Evolutionary conservation across 2,888 invertebrate species (phyloP).

Genomic region (Thera obeliscata): DNA sequence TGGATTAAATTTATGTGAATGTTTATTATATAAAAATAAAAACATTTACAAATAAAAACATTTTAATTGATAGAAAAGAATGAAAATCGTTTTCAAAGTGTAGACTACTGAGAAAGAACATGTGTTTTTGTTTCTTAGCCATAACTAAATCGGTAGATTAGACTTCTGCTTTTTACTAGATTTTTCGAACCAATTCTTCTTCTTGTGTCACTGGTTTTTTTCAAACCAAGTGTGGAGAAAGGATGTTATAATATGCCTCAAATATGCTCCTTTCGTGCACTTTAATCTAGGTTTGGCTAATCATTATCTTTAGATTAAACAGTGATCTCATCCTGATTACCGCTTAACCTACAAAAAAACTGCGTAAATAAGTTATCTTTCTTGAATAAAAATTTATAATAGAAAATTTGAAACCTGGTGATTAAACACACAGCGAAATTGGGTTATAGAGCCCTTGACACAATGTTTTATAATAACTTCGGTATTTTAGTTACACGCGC

Average conservation of each 20-base stretch:
- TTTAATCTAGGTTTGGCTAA: too few relatives aligned
- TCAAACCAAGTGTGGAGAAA: too few relatives aligned
- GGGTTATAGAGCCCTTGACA: slow-evolving; percentile 72
- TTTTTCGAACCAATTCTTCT: too few relatives aligned
- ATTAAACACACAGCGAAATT: slow-evolving; percentile 59
- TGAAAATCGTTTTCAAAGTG: too few relatives aligned
- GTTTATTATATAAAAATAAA: background rate
- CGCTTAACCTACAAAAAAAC: background rate
- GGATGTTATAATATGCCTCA: too few relatives aligned
- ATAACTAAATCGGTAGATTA: too few relatives aligned
- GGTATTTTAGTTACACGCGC: slow-evolving; percentile 28
- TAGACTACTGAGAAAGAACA: too few relatives aligned
- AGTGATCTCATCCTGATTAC: background rate
- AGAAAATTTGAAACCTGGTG: slow-evolving; percentile 44
- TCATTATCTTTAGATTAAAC: background rate
- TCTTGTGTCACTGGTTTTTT: too few relatives aligned
- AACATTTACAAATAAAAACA: too few relatives aligned
- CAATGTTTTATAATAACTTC: slow-evolving; percentile 39
- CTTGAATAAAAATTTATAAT: background rate
- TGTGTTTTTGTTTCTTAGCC: too few relatives aligned
- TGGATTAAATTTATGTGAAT: slow-evolving; percentile 2
- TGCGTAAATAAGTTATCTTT: background rate
- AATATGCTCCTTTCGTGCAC: too few relatives aligned
- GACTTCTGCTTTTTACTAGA: too few relatives aligned
- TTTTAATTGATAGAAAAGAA: background rate